Percentiles rank a stretch among this genome's conserved stretches.
phyloP scores from a whole-genome alignment of 2,797 vertebrate genomes.

The Platalea minor region DNA sequence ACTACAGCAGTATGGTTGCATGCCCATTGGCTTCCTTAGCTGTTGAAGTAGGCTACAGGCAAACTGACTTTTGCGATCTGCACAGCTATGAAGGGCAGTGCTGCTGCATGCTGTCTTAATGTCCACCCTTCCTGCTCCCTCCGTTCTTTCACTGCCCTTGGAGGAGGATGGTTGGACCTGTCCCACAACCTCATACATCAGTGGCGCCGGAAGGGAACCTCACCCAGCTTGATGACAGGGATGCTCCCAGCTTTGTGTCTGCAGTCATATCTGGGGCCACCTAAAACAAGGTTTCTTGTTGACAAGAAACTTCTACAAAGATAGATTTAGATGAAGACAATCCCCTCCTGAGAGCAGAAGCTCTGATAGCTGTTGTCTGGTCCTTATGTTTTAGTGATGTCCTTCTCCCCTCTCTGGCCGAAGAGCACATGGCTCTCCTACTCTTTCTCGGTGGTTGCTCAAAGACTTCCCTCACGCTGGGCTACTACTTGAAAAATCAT shows the following conservation, averaged over 20 bases:
- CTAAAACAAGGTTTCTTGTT: background rate
- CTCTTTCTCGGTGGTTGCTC: background rate
- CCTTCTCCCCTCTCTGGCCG: background rate
- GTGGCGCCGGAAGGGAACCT: background rate
- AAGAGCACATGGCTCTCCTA: background rate
- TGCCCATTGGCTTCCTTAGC: background rate
- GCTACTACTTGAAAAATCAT: background rate
- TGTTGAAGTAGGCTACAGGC: background rate
- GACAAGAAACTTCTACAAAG: background rate
- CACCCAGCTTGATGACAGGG: background rate
- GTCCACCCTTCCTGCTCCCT: background rate
- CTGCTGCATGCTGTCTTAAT: background rate
- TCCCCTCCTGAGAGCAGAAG: background rate
- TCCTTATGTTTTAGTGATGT: background rate
- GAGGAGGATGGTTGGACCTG: background rate
- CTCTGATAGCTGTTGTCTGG: background rate
- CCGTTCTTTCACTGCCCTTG: background rate
- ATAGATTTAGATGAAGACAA: background rate
- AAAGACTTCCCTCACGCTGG: background rate
- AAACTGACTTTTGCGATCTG: background rate
- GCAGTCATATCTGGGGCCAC: background rate
- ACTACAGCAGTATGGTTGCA: background rate
- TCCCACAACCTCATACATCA: background rate
- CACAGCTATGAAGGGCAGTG: fast-evolving
- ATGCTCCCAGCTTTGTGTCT: background rate